phyloP scores from a whole-genome alignment of 1,140 invertebrate species.

The Epicauta chinensis region DNA sequence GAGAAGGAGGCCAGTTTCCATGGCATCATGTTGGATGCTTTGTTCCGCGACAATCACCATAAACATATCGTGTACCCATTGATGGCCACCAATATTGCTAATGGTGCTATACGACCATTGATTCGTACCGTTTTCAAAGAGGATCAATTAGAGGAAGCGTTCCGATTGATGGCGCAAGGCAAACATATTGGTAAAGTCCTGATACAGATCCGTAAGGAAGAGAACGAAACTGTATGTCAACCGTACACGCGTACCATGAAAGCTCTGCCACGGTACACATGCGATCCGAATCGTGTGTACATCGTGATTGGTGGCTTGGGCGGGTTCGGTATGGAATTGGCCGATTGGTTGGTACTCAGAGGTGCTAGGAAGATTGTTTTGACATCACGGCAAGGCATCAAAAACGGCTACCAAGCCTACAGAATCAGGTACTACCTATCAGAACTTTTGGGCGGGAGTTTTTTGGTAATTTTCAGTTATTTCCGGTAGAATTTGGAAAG shows the following conservation, averaged over 20 bases:
- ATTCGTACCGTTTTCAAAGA: constrained; percentile 61
- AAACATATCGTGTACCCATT: constrained; percentile 43
- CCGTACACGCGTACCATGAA: neutral
- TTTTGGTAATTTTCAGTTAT: neutral
- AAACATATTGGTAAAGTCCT: constrained; percentile 85
- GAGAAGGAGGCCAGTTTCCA: constrained; percentile 79
- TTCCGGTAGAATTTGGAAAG: constrained; percentile 47
- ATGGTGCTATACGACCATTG: constrained; percentile 79
- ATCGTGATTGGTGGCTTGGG: constrained; percentile 71
- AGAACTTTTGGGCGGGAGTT: no score
- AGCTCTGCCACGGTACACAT: constrained; percentile 23
- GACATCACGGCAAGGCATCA: constrained; percentile 70
- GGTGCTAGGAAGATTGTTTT: constrained; percentile 74
- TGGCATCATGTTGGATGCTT: constrained; percentile 76
- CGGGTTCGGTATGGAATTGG: constrained; percentile 87
- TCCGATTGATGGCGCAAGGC: constrained; percentile 71
- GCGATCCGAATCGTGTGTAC: constrained; percentile 48
- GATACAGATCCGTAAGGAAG: constrained; percentile 58
- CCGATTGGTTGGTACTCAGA: constrained; percentile 76
- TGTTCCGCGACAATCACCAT: constrained; percentile 55
- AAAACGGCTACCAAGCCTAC: constrained; percentile 71
- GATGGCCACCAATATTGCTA: constrained; percentile 75
- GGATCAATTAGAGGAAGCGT: constrained; percentile 59
- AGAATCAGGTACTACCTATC: constrained; percentile 50
- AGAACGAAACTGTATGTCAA: constrained; percentile 30